Evolutionary conservation across 2,888 invertebrate species (phyloP).

Genomic region (Ennomos quercinarius): DNA sequence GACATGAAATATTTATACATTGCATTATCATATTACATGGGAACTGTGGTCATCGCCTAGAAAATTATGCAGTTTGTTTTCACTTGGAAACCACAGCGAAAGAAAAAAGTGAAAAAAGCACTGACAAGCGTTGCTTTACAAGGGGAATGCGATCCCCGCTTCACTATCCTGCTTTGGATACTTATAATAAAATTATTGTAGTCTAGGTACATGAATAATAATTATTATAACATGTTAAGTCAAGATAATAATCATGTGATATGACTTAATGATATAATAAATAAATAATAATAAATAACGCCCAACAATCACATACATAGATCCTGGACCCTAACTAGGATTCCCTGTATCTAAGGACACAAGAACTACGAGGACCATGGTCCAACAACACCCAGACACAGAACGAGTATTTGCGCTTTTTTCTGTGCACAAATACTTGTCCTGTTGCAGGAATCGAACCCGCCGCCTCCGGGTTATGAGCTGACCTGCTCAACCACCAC

Average conservation of each 20-base stretch:
- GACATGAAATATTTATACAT: conserved; percentile 82
- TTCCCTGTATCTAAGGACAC: too few relatives aligned
- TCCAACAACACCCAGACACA: too few relatives aligned
- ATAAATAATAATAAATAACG: too few relatives aligned
- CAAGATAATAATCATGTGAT: conserved; percentile 49
- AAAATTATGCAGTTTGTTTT: conserved; percentile 82
- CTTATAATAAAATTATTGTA: conserved; percentile 44
- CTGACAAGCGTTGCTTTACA: conserved; percentile 30
- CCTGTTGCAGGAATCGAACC: too few relatives aligned
- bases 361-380: too few relatives aligned
- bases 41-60: conserved; percentile 81
- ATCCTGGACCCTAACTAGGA: too few relatives aligned
- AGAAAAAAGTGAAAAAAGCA: conserved; percentile 50
- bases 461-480: too few relatives aligned
- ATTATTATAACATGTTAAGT: conserved; percentile 39
- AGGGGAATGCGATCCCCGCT: conserved; percentile 51
- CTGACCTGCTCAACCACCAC: too few relatives aligned
- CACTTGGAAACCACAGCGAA: conserved; percentile 67
- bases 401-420: too few relatives aligned
- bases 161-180: conserved; percentile 43
- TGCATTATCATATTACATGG: conserved; percentile 84
- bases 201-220: conserved; percentile 31
- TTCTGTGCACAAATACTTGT: too few relatives aligned
- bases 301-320: too few relatives aligned
- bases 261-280: conserved; percentile 57